Percentiles rank a stretch among this genome's conserved stretches.
Conservation (phyloP, 2,797 vertebrate species). For the Syngnathus rostellatus region DNA sequence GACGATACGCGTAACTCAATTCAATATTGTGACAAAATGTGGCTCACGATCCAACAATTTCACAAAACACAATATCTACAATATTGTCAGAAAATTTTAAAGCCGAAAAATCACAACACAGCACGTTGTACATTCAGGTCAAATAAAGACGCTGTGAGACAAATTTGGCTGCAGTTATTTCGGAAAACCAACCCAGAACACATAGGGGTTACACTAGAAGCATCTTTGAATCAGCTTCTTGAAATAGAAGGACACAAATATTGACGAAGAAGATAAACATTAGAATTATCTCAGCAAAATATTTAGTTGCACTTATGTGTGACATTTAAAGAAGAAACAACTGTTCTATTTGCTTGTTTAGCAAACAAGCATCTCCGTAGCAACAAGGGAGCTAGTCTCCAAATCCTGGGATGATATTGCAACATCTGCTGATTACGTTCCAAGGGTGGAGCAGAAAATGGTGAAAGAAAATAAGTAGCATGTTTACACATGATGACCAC, state of each 20-base stretch:
- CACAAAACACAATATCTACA: no score
- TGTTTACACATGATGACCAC: background rate
- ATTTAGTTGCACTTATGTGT: slow-evolving; percentile 25
- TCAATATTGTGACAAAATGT: no score
- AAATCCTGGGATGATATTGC: slow-evolving; percentile 52
- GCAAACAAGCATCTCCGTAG: slow-evolving; percentile 42
- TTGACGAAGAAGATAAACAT: slow-evolving; percentile 2
- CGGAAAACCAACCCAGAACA: no score
- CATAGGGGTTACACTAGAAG: background rate
- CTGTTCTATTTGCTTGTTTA: slow-evolving; percentile 43
- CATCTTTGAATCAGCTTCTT: background rate
- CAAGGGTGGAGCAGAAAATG: slow-evolving; percentile 40
- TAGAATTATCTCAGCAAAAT: slow-evolving; percentile 2
- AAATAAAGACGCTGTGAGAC: no score
- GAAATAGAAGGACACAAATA: slow-evolving; percentile 13
- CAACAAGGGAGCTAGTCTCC: slow-evolving; percentile 30
- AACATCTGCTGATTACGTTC: slow-evolving; percentile 58
- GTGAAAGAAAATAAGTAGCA: slow-evolving; percentile 7
- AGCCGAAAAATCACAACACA: no score
- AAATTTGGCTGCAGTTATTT: no score
- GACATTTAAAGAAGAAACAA: slow-evolving; percentile 26
- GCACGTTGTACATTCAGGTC: no score
- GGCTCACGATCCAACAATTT: no score
- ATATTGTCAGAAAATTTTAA: no score
- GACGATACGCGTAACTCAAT: no score